Evolutionary conservation across 1,140 invertebrate species (phyloP), one percentile per base, ranked within the genome.

Genomic region (Nephotettix cincticeps): DNA sequence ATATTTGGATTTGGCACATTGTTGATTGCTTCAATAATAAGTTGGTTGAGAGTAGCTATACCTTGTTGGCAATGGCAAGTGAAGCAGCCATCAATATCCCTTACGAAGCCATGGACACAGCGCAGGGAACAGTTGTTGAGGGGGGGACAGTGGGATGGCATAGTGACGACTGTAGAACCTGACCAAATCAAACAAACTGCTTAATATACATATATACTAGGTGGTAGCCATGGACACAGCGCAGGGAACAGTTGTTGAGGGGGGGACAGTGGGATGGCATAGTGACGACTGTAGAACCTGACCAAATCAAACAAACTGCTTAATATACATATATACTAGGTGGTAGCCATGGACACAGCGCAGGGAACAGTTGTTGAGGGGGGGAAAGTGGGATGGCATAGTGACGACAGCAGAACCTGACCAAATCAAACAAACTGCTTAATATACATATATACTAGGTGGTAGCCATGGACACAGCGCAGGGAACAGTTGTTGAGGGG

Each of bases 11-110:
- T n/a, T n/a, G n/a, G n/a, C n/a, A n/a, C n/a, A n/a, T n/a, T n/a
- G n/a, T n/a, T n/a, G n/a, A n/a, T n/a, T n/a, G n/a, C n/a, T n/a
- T n/a, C n/a, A n/a, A n/a, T n/a, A n/a, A n/a, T n/a, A n/a, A n/a
- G n/a, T n/a, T n/a, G n/a, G n/a, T n/a, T n/a, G n/a, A n/a, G n/a
- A n/a, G n/a, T n/a, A n/a, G n/a, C n/a, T n/a, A n/a, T 67, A 77
- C 77, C 73, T 75, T 69, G 63, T 74, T 75, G 71, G 69, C 77
- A 78, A 27, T 74, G 65, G 40, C 77, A 78, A 23, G 58, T 69
- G 43, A 71, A 73, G 63, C 76, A 77, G 13, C 73, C 75, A 30
- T 58, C 63, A 19, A 71, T 51, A 58, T 76, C 76, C 19, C 71
- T 56, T 28, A 72, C 70, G 28, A 72, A 76, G 11, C 75, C 76